Evolutionary conservation across 1,140 invertebrate genomes (phyloP).

Genomic region (Orius insidiosus): DNA sequence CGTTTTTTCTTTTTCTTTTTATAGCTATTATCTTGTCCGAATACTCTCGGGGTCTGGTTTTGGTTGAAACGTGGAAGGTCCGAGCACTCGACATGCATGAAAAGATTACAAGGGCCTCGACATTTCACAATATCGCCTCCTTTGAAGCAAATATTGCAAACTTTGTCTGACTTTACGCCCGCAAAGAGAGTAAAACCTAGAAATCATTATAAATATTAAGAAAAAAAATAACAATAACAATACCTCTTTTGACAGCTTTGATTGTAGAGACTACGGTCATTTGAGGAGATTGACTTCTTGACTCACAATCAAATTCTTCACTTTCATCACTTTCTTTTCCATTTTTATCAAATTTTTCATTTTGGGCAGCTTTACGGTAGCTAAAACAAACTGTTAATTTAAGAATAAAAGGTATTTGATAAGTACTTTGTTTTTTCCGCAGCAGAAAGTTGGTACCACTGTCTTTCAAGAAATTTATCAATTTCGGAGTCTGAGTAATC

Average conservation of each 20-base stretch:
- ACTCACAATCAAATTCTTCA: not conserved
- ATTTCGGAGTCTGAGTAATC: conserved; percentile 12
- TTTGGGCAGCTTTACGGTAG: not conserved
- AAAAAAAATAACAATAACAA: not conserved
- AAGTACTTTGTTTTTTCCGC: conserved; percentile 11
- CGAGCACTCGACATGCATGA: conserved; percentile 33
- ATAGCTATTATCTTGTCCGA: too few species aligned
- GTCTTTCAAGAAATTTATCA: conserved; percentile 15
- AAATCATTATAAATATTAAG: not conserved
- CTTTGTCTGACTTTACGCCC: conserved; percentile 15
- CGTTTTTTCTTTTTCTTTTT: conserved; percentile 2
- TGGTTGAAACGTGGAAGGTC: too few species aligned
- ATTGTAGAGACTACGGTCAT: not conserved
- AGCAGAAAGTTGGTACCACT: conserved; percentile 15
- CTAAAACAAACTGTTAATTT: too few species aligned
- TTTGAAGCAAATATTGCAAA: conserved; percentile 39
- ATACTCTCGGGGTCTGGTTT: too few species aligned
- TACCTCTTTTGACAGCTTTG: conserved; percentile 10
- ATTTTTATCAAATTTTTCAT: too few species aligned
- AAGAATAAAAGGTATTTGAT: not conserved
- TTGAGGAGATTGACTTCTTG: conserved; percentile 9
- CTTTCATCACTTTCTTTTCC: not conserved
- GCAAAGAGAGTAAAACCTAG: conserved; percentile 12
- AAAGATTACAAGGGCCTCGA: conserved; percentile 34
- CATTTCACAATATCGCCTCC: conserved; percentile 48